Evolutionary conservation across 2,888 invertebrate species (phyloP).

Genomic region (Torymus auratus): DNA sequence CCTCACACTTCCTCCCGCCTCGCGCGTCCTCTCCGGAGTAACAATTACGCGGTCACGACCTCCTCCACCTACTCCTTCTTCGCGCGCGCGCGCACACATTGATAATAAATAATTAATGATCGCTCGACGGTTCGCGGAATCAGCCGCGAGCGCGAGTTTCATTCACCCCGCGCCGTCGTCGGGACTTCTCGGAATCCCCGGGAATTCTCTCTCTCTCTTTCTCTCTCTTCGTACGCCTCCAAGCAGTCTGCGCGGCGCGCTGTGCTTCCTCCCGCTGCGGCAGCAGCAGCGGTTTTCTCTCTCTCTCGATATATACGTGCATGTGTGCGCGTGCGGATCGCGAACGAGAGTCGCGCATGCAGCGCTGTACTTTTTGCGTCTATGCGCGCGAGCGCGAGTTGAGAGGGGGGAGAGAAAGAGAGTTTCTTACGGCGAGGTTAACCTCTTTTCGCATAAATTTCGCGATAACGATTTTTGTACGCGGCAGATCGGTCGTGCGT

Average conservation of each 20-base stretch:
- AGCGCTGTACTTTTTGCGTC: no score
- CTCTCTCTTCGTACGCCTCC: constrained; percentile 1
- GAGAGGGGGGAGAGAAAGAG: no score
- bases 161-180: constrained; percentile 41
- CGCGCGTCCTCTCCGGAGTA: constrained; percentile 19
- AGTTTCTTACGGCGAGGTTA: background rate
- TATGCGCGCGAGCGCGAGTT: no score
- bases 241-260: constrained; percentile 43
- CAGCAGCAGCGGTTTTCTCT: constrained; percentile 17
- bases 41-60: constrained; percentile 51
- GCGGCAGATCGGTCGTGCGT: background rate
- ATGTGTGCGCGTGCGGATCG: no score
- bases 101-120: constrained; percentile 57
- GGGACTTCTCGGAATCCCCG: constrained; percentile 37
- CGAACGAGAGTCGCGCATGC: no score
- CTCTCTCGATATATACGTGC: background rate
- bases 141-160: constrained; percentile 29
- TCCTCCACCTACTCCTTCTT: background rate
- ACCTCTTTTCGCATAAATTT: constrained; percentile 22
- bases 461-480: constrained; percentile 9
- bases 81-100: background rate
- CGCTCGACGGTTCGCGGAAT: constrained; percentile 21
- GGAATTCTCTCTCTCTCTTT: background rate
- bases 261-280: background rate
- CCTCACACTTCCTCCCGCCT: background rate